Conservation (phyloP, 2,797 vertebrate species). For the Lycodopsis pacificus region DNA sequence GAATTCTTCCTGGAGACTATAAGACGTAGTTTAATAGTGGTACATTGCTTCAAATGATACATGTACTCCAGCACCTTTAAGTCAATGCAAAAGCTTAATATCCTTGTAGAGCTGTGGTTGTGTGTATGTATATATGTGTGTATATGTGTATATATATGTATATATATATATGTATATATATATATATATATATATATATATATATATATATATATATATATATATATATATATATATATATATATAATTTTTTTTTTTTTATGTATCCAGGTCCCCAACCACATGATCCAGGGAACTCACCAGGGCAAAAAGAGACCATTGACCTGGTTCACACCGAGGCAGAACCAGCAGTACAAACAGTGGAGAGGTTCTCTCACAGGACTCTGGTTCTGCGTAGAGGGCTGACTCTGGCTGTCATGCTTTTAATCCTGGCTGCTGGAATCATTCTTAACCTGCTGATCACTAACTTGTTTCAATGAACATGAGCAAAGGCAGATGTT, state of each 20-base stretch:
- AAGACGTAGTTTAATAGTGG: not conserved
- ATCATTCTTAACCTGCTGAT: constrained; percentile 76
- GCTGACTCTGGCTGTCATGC: constrained; percentile 74
- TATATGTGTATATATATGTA: too few species aligned
- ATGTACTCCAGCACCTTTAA: not conserved
- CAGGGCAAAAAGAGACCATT: constrained; percentile 38
- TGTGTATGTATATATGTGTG: not conserved
- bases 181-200: too few species aligned
- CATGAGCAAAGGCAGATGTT: constrained; percentile 7
- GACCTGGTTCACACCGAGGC: constrained; percentile 18
- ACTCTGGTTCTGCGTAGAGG: constrained; percentile 74
- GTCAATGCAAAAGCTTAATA: not conserved
- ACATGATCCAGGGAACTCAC: constrained; percentile 14
- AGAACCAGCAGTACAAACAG: not conserved
- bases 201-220: too few species aligned
- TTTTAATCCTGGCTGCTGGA: constrained; percentile 82
- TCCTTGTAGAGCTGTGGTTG: too few species aligned
- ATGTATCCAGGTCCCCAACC: constrained; percentile 24
- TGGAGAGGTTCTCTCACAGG: constrained; percentile 17
- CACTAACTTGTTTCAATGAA: constrained; percentile 60
- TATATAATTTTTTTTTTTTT: not conserved
- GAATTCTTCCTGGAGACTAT: not conserved
- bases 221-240: too few species aligned
- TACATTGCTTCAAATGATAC: not conserved
- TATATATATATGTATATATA: too few species aligned